Evolutionary conservation across 2,113 vertebrate genomes (phyloP), one percentile per base, ranked within the genome.

Genomic region (Myotis lucifugus): DNA sequence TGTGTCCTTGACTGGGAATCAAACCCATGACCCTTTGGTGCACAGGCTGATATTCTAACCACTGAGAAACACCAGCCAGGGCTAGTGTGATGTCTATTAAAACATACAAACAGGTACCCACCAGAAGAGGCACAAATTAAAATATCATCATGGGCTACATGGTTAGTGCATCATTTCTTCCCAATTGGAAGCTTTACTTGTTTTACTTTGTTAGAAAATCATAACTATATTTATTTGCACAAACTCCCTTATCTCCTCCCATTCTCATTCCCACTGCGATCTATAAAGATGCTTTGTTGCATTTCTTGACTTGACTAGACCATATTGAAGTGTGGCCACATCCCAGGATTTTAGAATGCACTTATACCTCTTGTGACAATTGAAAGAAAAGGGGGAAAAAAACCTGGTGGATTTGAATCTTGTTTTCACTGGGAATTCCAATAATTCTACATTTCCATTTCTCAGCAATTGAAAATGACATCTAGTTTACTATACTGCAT

Each of bases 261-360:
- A 50, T 50, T 77, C 2, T 88, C 56, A 52, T 42, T 69, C 17
- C 23, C 13, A 74, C 2, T 23, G 56, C 40, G 48, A 11, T 73
- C 46, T 74, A 21, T 34, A 70, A 86, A 81, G 23, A 18, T 6
- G 1, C 12, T 92, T 84, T 73, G 9, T 72, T 69, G 34, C 27
- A 74, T 73, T 91, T 78, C 64, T 90, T 72, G 42, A 56, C 32
- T 85, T 81, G 12, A 92, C 90, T 94, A 54, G n/a, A 83, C 13
- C 40, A 56, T 17, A 19, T 79, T 27, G 34, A 54, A 92, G 32
- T 1, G 21, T 88, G 42, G 13, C 21, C n/a, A 90, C 34, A 29
- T 73, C 32, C 48, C 14, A 72, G 32, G 12, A 67, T 17, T 70
- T 93, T n/a, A 88, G 14, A 94, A 50, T n/a, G 32, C 15, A 37